Evolutionary conservation across 2,113 vertebrate species (phyloP).

Genomic region (Porphyrio hochstetteri): DNA sequence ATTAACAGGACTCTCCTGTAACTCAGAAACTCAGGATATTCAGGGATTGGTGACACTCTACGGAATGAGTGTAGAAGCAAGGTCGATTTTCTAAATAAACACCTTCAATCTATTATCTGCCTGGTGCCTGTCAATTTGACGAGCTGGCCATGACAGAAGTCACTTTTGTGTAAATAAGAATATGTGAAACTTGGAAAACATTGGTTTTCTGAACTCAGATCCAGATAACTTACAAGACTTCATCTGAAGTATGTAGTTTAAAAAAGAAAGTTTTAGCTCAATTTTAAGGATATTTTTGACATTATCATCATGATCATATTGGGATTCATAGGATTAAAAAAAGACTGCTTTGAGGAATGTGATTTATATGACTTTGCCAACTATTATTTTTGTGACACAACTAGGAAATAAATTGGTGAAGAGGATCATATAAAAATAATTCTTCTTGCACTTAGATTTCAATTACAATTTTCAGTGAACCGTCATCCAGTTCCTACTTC

Average conservation of each 20-base stretch:
- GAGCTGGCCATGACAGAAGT: background rate
- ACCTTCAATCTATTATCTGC: conserved; percentile 36
- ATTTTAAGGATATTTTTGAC: background rate
- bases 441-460: background rate
- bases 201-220: background rate
- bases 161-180: background rate
- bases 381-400: background rate
- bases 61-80: background rate
- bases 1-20: background rate
- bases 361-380: background rate
- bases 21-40: conserved; percentile 22
- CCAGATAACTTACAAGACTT: background rate
- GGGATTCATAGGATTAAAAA: background rate
- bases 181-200: background rate
- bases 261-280: background rate
- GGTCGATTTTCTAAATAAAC: background rate
- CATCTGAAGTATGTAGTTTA: background rate
- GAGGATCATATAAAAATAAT: background rate
- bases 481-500: background rate
- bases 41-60: background rate
- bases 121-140: background rate
- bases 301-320: background rate
- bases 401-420: background rate
- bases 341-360: background rate
- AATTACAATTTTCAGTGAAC: background rate